Conservation (phyloP, 2,113 vertebrate genomes). For the Struthio camelus region DNA sequence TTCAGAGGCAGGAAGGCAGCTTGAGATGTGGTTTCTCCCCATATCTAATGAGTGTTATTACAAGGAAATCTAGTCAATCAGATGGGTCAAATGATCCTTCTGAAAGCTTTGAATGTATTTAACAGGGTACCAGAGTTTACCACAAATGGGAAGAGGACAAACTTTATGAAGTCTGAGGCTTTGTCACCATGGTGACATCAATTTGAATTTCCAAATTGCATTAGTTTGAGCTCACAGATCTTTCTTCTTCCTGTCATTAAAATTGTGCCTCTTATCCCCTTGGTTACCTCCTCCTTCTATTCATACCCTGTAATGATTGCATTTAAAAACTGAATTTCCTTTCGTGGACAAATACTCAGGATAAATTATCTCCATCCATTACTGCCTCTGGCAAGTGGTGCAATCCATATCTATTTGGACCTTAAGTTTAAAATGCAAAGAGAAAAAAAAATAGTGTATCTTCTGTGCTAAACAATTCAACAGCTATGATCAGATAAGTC, state of each 20-base stretch:
- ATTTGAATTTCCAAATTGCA: slow-evolving; percentile 31
- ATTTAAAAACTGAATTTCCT: slow-evolving; percentile 11
- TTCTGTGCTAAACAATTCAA: background rate
- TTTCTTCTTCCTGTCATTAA: slow-evolving; percentile 49
- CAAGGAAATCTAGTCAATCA: slow-evolving; percentile 12
- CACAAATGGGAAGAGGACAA: slow-evolving; percentile 41
- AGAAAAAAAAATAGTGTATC: background rate
- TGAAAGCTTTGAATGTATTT: slow-evolving; percentile 23
- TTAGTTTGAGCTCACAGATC: slow-evolving; percentile 23
- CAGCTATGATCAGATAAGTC: background rate
- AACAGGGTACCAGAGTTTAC: slow-evolving; percentile 9
- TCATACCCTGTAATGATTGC: background rate
- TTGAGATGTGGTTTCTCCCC: slow-evolving; percentile 22
- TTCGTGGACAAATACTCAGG: background rate
- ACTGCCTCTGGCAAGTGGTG: background rate
- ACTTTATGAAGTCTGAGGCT: slow-evolving; percentile 18
- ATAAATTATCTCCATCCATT: background rate
- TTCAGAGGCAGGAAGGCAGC: slow-evolving; percentile 22
- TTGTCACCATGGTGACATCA: slow-evolving; percentile 40
- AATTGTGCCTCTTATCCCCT: background rate
- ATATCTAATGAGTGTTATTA: slow-evolving; percentile 7
- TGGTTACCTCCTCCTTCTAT: slow-evolving; percentile 18
- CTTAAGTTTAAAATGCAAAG: background rate
- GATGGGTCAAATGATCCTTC: background rate
- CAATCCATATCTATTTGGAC: background rate